Evolutionary conservation across 2,797 vertebrate genomes (phyloP).

Genomic region (Sphenopsis melanotis): DNA sequence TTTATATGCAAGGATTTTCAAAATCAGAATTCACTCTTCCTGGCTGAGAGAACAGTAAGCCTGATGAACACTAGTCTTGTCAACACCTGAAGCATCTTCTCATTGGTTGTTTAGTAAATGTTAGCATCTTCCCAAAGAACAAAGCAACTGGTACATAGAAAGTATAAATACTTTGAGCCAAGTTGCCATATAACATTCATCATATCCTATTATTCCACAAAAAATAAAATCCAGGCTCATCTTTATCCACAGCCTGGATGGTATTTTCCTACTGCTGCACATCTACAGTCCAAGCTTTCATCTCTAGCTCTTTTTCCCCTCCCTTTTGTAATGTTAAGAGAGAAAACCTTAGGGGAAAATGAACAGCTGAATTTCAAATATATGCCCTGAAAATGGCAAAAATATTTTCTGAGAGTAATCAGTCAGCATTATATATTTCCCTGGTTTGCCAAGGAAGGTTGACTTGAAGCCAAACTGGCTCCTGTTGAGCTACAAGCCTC

Average conservation of each 20-base stretch:
- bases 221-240: slow-evolving; percentile 18
- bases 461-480: slow-evolving; percentile 66
- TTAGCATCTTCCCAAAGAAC: neutral
- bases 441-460: slow-evolving; percentile 51
- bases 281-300: slow-evolving; percentile 45
- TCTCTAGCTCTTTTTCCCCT: neutral
- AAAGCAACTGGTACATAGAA: neutral
- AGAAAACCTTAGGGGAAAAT: neutral
- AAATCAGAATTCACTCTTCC: neutral
- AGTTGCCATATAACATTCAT: slow-evolving; percentile 4
- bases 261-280: neutral
- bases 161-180: neutral
- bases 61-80: neutral
- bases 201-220: neutral
- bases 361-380: slow-evolving; percentile 41
- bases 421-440: slow-evolving; percentile 63
- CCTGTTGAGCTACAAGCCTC: slow-evolving; percentile 41
- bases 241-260: neutral
- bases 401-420: slow-evolving; percentile 65
- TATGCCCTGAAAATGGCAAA: slow-evolving; percentile 47
- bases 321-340: neutral
- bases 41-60: neutral
- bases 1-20: neutral
- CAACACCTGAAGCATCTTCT: neutral
- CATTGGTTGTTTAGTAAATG: neutral